Evolutionary conservation across 2,113 vertebrate species (phyloP).

Genomic region (Peucedramus taeniatus): DNA sequence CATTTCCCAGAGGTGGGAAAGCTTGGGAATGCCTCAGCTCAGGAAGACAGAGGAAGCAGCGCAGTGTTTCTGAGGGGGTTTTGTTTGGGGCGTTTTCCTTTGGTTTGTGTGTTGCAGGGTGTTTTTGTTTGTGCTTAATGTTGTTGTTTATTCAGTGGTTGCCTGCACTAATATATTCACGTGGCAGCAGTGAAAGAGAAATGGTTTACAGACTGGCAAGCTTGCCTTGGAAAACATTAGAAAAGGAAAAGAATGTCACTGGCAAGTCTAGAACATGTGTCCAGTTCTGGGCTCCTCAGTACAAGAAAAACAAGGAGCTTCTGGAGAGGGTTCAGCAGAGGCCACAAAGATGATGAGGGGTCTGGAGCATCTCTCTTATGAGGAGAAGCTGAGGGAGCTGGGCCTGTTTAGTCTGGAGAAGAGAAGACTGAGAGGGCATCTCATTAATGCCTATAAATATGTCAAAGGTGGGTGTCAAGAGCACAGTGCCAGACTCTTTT

Average conservation of each 20-base stretch:
- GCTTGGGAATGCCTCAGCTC: neutral
- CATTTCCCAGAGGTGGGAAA: neutral
- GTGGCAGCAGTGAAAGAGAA: neutral
- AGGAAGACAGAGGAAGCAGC: neutral
- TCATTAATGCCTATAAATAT: neutral
- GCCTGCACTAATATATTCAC: neutral
- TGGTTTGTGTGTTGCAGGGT: neutral
- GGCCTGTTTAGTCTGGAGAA: neutral
- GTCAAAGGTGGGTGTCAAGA: neutral
- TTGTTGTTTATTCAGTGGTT: neutral
- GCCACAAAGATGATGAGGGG: too few relatives aligned
- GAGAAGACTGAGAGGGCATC: neutral
- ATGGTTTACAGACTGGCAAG: neutral
- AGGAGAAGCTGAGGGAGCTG: neutral
- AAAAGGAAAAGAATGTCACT: neutral
- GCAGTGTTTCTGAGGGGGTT: neutral
- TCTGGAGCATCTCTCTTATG: neutral
- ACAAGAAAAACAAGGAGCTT: neutral
- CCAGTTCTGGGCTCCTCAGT: neutral
- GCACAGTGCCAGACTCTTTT: neutral
- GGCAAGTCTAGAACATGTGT: neutral
- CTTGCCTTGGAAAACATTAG: neutral
- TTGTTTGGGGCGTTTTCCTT: rapidly evolving
- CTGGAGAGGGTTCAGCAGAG: neutral
- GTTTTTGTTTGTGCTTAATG: neutral